A percentile compares a stretch with the other conserved stretches of the same genome.
phyloP scores from a whole-genome alignment of 1,140 invertebrate species.

The Bombyx mandarina region DNA sequence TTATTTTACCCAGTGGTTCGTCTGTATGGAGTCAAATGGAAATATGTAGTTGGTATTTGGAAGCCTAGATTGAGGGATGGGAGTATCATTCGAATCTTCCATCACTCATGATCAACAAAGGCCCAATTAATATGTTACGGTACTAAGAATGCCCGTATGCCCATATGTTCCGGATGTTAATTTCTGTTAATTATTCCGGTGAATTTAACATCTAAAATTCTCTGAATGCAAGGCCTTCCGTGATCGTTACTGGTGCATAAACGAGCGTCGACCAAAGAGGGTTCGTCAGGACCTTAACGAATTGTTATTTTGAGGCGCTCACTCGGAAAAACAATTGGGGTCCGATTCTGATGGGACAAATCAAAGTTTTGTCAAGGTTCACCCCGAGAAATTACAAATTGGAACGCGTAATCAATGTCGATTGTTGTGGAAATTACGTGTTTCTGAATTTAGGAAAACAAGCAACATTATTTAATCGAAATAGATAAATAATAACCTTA shows the following conservation, averaged over 20 bases:
- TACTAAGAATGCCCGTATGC: no score
- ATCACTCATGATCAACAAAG: no score
- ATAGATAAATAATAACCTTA: no score
- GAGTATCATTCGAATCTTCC: no score
- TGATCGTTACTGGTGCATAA: slow-evolving; percentile 1
- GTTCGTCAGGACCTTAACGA: slow-evolving; percentile 35
- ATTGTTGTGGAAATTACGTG: no score
- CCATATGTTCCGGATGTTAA: neutral
- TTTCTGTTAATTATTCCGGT: neutral
- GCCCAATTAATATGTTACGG: no score
- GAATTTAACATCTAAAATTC: neutral
- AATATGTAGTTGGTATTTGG: no score
- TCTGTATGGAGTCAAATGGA: no score
- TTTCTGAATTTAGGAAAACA: no score
- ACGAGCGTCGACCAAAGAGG: slow-evolving; percentile 25
- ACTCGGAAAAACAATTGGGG: slow-evolving; percentile 56
- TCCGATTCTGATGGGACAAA: slow-evolving; percentile 43
- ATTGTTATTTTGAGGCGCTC: slow-evolving; percentile 61
- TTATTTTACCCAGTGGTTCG: no score
- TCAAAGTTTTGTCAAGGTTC: slow-evolving; percentile 46
- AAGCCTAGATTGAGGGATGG: no score
- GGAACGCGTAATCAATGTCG: neutral
- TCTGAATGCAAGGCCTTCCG: slow-evolving; percentile 3
- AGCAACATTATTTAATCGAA: no score
- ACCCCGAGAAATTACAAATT: slow-evolving; percentile 26